Evolutionary conservation across 2,888 invertebrate genomes (phyloP).

Genomic region (Folsomia manolachei): DNA sequence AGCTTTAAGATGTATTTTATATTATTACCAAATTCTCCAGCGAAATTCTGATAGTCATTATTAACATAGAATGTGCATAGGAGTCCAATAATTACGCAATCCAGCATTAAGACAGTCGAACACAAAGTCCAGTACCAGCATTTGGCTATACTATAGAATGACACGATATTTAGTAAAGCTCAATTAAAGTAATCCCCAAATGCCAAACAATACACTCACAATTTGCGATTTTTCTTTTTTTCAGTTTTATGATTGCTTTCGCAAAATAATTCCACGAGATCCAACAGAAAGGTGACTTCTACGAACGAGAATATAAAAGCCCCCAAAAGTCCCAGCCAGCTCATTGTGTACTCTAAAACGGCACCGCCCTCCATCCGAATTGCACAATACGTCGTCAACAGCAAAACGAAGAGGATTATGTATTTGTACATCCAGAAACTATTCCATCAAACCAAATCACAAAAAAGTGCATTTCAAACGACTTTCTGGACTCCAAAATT

Average conservation of each 20-base stretch:
- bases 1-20: no score
- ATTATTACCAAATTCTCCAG: no score
- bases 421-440: constrained; percentile 42
- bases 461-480: not conserved
- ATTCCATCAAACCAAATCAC: not conserved
- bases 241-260: constrained; percentile 17
- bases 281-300: constrained; percentile 31
- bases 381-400: constrained; percentile 17
- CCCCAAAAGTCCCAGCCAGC: constrained; percentile 24
- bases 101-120: not conserved
- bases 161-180: no score
- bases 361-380: constrained; percentile 21
- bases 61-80: not conserved
- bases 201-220: no score
- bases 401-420: constrained; percentile 12
- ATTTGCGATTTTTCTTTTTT: no score
- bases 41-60: not conserved
- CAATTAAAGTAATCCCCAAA: no score
- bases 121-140: not conserved
- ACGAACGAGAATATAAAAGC: constrained; percentile 26
- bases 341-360: constrained; percentile 29
- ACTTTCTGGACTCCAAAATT: no score
- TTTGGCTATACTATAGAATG: no score
- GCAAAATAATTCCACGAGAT: constrained; percentile 27
- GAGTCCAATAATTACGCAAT: not conserved